phyloP scores from a whole-genome alignment of 2,113 vertebrate species.

The Sebastes fasciatus region DNA sequence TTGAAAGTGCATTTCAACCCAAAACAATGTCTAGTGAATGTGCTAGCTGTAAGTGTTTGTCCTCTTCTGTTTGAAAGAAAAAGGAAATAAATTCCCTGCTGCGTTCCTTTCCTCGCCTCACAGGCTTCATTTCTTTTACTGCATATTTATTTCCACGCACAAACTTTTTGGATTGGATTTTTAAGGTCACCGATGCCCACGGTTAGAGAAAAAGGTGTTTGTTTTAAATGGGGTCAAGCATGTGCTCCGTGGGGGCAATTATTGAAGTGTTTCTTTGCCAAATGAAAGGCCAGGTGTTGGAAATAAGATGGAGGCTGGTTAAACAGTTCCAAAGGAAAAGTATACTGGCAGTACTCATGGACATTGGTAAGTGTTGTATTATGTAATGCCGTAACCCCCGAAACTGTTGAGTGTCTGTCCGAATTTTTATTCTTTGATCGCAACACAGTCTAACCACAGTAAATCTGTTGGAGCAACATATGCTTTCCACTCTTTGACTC shows the following conservation, averaged over 20 bases:
- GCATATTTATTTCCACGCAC: slow-evolving; percentile 12
- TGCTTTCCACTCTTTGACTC: background rate
- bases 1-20: background rate
- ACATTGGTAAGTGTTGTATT: background rate
- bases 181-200: background rate
- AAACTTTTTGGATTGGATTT: background rate
- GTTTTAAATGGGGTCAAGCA: slow-evolving; percentile 25
- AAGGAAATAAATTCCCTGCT: slow-evolving; percentile 1
- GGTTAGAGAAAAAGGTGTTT: background rate
- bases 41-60: background rate
- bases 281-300: slow-evolving; percentile 27
- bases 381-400: background rate
- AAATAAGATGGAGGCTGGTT: background rate
- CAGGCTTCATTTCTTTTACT: slow-evolving; percentile 12
- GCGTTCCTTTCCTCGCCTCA: background rate
- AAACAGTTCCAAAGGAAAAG: background rate
- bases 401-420: background rate
- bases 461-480: background rate
- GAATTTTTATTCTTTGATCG: background rate
- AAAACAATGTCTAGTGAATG: background rate
- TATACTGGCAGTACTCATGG: background rate
- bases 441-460: background rate
- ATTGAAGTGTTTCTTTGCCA: background rate
- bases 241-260: background rate
- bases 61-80: slow-evolving; percentile 23